phyloP scores from a whole-genome alignment of 2,888 invertebrate species.

The Ctena decussata region DNA sequence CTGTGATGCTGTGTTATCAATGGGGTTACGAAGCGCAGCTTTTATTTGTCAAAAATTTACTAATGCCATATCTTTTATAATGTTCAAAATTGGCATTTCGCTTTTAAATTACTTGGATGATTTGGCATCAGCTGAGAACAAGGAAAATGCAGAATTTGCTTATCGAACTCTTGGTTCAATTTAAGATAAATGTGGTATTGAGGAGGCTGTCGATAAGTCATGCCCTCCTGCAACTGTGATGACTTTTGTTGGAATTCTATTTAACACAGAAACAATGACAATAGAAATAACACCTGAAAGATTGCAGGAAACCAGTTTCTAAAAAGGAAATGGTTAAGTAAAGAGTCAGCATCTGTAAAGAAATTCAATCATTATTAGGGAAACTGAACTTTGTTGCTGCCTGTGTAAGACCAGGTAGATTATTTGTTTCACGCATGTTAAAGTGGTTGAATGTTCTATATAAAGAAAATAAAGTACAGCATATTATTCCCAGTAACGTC shows the following conservation, averaged over 20 bases:
- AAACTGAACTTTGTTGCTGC: conserved; percentile 39
- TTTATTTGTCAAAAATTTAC: too few species aligned
- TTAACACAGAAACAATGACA: too few species aligned
- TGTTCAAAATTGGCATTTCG: too few species aligned
- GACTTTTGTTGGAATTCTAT: conserved; percentile 4
- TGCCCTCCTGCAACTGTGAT: background rate
- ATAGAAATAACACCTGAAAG: background rate
- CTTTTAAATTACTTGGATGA: too few species aligned
- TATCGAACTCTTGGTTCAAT: background rate
- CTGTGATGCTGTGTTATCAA: too few species aligned
- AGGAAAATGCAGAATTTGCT: background rate
- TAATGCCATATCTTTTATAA: too few species aligned
- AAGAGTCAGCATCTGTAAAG: conserved; percentile 10
- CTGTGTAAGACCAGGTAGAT: conserved; percentile 30
- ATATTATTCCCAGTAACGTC: background rate
- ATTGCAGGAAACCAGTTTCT: background rate
- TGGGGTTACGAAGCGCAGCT: too few species aligned
- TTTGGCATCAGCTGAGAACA: background rate
- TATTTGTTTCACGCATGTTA: conserved; percentile 13
- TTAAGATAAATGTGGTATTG: background rate
- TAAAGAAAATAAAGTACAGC: background rate
- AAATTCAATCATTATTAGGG: conserved; percentile 26
- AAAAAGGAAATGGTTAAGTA: conserved; percentile 7
- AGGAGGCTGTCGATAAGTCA: background rate
- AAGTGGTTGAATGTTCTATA: conserved; percentile 13